Percentiles rank a stretch among this genome's conserved stretches.
phyloP scores from a whole-genome alignment of 2,888 invertebrate species.

The Chloromyia formosa region DNA sequence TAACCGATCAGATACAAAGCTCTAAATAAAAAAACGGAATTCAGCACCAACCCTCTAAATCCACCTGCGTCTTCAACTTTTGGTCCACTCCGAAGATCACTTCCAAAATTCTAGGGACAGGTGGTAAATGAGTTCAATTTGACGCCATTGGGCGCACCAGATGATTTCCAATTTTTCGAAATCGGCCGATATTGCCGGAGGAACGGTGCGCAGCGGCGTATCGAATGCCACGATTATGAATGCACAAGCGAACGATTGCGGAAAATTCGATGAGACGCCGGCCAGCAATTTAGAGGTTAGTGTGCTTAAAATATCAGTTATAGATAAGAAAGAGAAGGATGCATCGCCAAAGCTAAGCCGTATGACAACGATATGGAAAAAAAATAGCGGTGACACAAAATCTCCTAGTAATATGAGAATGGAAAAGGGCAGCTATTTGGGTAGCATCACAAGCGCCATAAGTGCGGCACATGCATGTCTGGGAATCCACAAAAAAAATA shows the following conservation, averaged over 20 bases:
- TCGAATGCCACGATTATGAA: not conserved
- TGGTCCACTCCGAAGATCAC: no score
- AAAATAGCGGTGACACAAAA: no score
- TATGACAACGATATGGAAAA: no score
- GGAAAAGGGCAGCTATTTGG: no score
- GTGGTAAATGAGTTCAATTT: conserved; percentile 43
- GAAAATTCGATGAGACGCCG: conserved; percentile 22
- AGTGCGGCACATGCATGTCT: no score
- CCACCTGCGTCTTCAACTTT: no score
- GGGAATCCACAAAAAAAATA: no score
- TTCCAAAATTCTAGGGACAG: conserved; percentile 12
- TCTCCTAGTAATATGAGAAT: no score
- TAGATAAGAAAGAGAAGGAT: conserved; percentile 47
- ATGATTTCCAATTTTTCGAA: conserved; percentile 46
- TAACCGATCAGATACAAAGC: no score
- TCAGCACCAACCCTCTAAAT: no score
- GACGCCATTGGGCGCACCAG: conserved; percentile 29
- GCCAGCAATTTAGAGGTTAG: conserved; percentile 45
- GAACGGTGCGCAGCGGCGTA: not conserved
- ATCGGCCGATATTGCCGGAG: conserved; percentile 17
- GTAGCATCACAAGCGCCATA: no score
- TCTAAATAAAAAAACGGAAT: no score
- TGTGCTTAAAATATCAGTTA: conserved; percentile 42
- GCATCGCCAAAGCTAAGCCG: conserved; percentile 42
- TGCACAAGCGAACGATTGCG: conserved; percentile 8